Evolutionary conservation across 2,797 vertebrate genomes (phyloP).

Genomic region (Sarcophilus harrisii): DNA sequence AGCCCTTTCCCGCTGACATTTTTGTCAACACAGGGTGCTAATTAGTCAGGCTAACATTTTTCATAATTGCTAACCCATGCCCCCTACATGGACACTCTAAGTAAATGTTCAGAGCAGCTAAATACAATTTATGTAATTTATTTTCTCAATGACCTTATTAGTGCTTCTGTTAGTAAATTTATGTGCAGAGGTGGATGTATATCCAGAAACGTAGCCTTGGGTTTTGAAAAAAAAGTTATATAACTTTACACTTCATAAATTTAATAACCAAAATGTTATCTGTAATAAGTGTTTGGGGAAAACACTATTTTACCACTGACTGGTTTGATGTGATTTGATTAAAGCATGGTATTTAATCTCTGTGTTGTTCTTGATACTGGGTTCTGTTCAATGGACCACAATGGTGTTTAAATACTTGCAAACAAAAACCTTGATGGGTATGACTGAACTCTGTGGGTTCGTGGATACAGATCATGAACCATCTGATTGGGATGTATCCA

Average conservation of each 20-base stretch:
- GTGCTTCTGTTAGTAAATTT: conserved; percentile 47
- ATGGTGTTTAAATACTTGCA: conserved; percentile 60
- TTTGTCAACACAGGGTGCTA: conserved; percentile 71
- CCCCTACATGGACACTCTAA: conserved; percentile 49
- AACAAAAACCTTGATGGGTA: conserved; percentile 66
- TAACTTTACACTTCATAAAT: conserved; percentile 76
- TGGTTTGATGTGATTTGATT: conserved; percentile 75
- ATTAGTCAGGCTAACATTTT: conserved; percentile 75
- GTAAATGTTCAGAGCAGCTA: conserved; percentile 66
- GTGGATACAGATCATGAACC: conserved; percentile 69
- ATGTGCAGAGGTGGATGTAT: conserved; percentile 59
- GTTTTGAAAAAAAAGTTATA: conserved; percentile 72
- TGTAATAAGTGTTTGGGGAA: conserved; percentile 65
- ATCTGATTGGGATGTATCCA: conserved; percentile 65
- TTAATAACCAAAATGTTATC: conserved; percentile 75
- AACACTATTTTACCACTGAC: conserved; percentile 60
- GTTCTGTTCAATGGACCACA: conserved; percentile 56
- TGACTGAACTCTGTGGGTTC: conserved; percentile 65
- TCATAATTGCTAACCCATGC: conserved; percentile 72
- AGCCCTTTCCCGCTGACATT: conserved; percentile 53
- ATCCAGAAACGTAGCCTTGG: conserved; percentile 61
- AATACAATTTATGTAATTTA: conserved; percentile 70
- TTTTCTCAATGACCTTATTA: conserved; percentile 76
- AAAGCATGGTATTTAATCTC: conserved; percentile 69
- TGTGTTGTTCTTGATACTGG: conserved; percentile 59